Conservation (phyloP, 2,113 vertebrate genomes). For the Bufo gargarizans region DNA sequence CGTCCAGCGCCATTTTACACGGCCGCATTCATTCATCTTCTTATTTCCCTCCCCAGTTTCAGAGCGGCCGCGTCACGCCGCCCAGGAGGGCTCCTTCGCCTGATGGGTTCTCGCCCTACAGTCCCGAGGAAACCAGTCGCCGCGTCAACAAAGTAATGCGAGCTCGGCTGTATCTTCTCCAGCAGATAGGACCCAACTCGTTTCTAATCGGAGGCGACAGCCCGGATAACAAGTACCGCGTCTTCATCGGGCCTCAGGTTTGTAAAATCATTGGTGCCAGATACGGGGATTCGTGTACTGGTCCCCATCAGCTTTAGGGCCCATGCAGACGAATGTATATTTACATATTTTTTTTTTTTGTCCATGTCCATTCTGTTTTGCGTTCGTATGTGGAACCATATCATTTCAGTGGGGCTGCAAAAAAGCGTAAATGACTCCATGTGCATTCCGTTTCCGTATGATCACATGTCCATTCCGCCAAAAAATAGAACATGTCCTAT, state of each 20-base stretch:
- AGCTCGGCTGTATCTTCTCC: constrained; percentile 84
- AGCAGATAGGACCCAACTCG: constrained; percentile 90
- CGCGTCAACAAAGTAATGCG: constrained; percentile 90
- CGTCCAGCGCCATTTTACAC: no score
- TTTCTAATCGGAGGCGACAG: constrained; percentile 89
- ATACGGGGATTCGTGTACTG: no score
- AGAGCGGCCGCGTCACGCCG: constrained; percentile 86
- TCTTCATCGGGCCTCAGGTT: constrained; percentile 92
- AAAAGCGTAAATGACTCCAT: no score
- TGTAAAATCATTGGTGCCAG: not conserved
- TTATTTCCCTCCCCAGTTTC: constrained; percentile 71
- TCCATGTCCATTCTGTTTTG: no score
- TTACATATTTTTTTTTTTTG: no score
- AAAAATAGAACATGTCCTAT: no score
- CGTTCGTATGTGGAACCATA: no score
- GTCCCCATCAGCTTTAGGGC: no score
- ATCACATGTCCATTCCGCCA: no score
- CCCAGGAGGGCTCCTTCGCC: constrained; percentile 87
- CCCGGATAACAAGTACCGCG: constrained; percentile 89
- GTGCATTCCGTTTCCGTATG: no score
- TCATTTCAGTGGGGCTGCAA: no score
- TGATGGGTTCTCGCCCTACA: constrained; percentile 88
- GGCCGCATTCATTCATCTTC: not conserved
- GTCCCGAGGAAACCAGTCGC: constrained; percentile 86
- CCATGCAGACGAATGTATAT: no score